Conservation (phyloP, 2,797 vertebrate genomes). For the Trichosurus vulpecula region DNA sequence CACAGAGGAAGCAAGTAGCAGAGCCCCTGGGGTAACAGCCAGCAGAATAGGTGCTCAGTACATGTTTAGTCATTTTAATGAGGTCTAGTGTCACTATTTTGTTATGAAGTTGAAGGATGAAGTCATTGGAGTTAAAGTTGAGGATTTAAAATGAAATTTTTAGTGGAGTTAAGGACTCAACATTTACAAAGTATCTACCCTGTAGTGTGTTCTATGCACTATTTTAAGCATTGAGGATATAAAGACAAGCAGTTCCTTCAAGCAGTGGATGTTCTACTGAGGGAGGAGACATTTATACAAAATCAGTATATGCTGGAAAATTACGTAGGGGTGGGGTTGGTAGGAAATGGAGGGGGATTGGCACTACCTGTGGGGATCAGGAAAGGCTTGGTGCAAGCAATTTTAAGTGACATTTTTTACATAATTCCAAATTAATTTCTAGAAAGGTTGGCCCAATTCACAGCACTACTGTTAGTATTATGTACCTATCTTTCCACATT, state of each 20-base stretch:
- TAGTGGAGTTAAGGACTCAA: not conserved
- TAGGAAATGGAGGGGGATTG: too few species aligned
- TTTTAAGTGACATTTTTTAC: not conserved
- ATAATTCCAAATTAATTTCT: too few species aligned
- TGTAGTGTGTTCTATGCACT: not conserved
- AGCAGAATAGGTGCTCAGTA: not conserved
- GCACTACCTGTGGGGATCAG: not conserved
- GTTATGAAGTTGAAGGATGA: not conserved
- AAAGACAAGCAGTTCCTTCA: too few species aligned
- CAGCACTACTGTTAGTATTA: too few species aligned
- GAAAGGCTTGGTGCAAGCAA: not conserved
- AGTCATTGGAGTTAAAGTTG: not conserved
- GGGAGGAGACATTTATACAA: not conserved
- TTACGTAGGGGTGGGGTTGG: not conserved
- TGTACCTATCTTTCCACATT: too few species aligned
- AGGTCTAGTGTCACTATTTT: too few species aligned
- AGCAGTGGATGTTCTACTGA: too few species aligned
- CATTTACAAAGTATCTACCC: too few species aligned
- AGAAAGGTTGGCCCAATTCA: too few species aligned
- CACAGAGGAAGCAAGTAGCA: not conserved
- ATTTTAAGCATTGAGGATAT: not conserved
- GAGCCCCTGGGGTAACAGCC: not conserved
- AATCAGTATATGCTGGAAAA: not conserved
- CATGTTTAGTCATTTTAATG: not conserved
- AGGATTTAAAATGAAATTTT: too few species aligned